Evolutionary conservation across 2,888 invertebrate genomes (phyloP).

Genomic region (Sesia apiformis): DNA sequence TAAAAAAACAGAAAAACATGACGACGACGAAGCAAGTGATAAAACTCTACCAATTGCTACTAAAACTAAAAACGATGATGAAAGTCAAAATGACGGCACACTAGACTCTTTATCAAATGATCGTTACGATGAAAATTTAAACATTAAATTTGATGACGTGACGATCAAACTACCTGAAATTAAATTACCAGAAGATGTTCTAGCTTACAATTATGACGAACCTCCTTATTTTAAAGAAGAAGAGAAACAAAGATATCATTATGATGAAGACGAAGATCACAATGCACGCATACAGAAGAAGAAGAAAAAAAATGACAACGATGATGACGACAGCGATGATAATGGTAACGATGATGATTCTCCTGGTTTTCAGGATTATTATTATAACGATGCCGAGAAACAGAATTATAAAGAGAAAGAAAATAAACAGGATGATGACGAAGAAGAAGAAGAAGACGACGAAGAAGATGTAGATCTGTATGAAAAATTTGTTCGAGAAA

Average conservation of each 20-base stretch:
- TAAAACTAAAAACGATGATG: slow-evolving; percentile 11
- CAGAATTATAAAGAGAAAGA: slow-evolving; percentile 29
- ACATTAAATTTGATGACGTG: slow-evolving; percentile 55
- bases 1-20: slow-evolving; percentile 20
- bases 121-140: slow-evolving; percentile 49
- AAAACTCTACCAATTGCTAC: slow-evolving; percentile 10
- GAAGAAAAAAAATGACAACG: slow-evolving; percentile 10
- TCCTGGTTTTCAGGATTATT: slow-evolving; percentile 18
- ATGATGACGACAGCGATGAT: slow-evolving; percentile 18
- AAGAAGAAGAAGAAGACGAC: slow-evolving; percentile 20
- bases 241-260: slow-evolving; percentile 19
- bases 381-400: slow-evolving; percentile 17
- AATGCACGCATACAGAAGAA: slow-evolving; percentile 10
- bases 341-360: slow-evolving; percentile 10
- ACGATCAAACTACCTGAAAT: slow-evolving; percentile 62
- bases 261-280: slow-evolving; percentile 24
- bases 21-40: slow-evolving; percentile 8
- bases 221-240: slow-evolving; percentile 25
- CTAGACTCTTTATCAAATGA: slow-evolving; percentile 28
- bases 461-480: slow-evolving; percentile 50
- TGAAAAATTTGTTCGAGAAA: slow-evolving; percentile 62
- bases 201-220: slow-evolving; percentile 39
- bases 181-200: slow-evolving; percentile 60
- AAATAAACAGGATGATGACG: slow-evolving; percentile 13
- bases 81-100: slow-evolving; percentile 28